These are phyloP conservation scores for Ophthalmolycus amberensis DNA, from an alignment of 2,113 vertebrate genomes.

Conservation along the genomic window DNA sequence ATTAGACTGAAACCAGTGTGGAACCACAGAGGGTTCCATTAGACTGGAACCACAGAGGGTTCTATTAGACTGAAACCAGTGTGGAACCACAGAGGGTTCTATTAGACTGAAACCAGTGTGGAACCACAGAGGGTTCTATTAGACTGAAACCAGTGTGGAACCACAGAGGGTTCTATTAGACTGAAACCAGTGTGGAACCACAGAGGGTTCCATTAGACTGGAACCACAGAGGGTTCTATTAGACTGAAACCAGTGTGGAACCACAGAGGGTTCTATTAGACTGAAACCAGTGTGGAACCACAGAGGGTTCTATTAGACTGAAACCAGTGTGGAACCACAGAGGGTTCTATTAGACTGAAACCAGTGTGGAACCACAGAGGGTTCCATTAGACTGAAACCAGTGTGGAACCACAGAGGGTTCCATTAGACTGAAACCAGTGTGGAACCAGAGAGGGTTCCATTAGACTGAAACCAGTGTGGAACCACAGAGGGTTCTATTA, in stretches of 20 bases:
- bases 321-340: background rate
- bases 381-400: background rate
- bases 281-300: background rate
- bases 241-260: too few relatives aligned
- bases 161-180: background rate
- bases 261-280: background rate
- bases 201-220: too few relatives aligned
- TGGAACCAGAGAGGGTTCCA: slow-evolving; percentile 6
- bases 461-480: background rate
- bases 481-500: background rate
- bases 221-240: background rate
- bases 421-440: background rate
- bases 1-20: background rate
- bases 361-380: background rate
- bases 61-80: background rate
- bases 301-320: background rate
- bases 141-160: background rate
- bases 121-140: background rate
- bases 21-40: background rate
- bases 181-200: too few relatives aligned
- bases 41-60: background rate
- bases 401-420: background rate
- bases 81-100: slow-evolving; percentile 6
- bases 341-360: background rate
- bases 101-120: background rate